Evolutionary conservation across 1,140 invertebrate genomes (phyloP).

Genomic region (Sycophila sp.): DNA sequence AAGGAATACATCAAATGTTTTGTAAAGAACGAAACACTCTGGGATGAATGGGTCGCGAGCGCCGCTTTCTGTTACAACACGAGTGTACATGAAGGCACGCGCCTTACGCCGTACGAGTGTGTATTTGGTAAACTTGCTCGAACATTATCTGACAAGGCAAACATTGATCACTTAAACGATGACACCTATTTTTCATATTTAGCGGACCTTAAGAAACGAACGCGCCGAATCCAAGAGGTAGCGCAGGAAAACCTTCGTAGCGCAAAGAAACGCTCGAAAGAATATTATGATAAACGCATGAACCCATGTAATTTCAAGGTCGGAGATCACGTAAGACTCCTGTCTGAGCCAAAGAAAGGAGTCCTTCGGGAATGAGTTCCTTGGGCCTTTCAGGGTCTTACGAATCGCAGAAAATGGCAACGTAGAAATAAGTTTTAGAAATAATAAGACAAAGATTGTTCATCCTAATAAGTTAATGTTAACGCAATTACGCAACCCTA

Average conservation of each 20-base stretch:
- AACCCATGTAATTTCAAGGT: not conserved
- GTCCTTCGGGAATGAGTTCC: not conserved
- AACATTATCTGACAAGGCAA: not conserved
- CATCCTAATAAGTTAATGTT: slow-evolving; percentile 19
- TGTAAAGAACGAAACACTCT: slow-evolving; percentile 43
- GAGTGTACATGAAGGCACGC: slow-evolving; percentile 41
- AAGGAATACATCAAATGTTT: slow-evolving; percentile 45
- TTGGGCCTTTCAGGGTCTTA: not conserved
- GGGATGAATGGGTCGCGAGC: slow-evolving; percentile 49
- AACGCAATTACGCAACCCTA: not conserved
- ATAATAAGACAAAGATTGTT: slow-evolving; percentile 7
- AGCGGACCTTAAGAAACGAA: not conserved
- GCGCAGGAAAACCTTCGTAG: not conserved
- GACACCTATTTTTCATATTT: not conserved
- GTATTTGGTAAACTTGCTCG: slow-evolving; percentile 17
- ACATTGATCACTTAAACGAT: not conserved
- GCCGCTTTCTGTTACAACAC: slow-evolving; percentile 38
- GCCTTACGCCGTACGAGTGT: slow-evolving; percentile 4
- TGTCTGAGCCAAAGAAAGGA: not conserved
- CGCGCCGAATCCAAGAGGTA: not conserved
- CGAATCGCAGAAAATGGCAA: not conserved
- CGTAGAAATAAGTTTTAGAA: not conserved
- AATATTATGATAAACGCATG: slow-evolving; percentile 8
- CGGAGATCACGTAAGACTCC: not conserved
- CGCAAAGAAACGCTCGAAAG: not conserved